Evolutionary conservation across 2,888 invertebrate genomes (phyloP).

Genomic region (Tetramorium bicarinatum): DNA sequence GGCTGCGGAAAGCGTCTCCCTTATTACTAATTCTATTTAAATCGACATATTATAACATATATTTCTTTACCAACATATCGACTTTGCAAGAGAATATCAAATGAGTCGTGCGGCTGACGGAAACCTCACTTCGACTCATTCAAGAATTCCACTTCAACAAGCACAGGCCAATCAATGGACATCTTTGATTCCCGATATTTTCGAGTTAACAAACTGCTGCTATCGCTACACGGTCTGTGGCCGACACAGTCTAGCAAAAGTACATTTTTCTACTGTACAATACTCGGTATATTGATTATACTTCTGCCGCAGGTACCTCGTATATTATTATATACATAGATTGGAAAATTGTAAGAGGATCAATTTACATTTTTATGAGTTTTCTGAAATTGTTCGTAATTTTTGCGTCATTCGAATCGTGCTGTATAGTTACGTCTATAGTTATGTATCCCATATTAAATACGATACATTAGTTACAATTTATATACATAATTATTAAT

Average conservation of each 20-base stretch:
- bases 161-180: neutral
- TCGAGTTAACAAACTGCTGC: constrained; percentile 16
- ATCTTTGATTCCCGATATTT: constrained; percentile 30
- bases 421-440: neutral
- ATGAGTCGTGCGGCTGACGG: neutral
- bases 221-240: neutral
- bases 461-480: neutral
- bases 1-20: neutral
- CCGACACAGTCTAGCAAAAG: neutral
- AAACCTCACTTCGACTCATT: neutral
- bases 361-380: neutral
- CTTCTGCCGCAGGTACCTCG: constrained; percentile 27
- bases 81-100: constrained; percentile 25
- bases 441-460: neutral
- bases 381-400: neutral
- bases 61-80: constrained; percentile 7
- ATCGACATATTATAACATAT: neutral
- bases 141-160: constrained; percentile 26
- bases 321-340: neutral
- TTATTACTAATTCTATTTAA: constrained; percentile 36
- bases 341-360: neutral
- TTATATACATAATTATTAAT: too few relatives aligned
- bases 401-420: neutral
- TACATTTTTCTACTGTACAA: neutral
- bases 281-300: neutral